These are phyloP conservation scores for Seira musarum DNA, from an alignment of 2,888 invertebrate species.

Conservation along the genomic window DNA sequence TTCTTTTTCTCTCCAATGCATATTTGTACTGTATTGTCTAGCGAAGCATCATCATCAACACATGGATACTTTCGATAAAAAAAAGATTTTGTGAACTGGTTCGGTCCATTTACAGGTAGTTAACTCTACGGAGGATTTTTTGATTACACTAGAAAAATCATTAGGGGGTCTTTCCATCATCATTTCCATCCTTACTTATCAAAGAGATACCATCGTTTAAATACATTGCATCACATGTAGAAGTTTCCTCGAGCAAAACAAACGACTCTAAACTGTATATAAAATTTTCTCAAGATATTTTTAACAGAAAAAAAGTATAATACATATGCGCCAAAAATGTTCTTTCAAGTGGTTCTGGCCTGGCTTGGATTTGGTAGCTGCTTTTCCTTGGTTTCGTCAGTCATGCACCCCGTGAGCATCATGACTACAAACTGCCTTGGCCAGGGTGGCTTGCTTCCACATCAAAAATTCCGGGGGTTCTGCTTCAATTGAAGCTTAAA, in stretches of 20 bases:
- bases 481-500: not conserved
- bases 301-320: too few species aligned
- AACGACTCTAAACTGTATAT: too few species aligned
- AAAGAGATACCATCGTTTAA: not conserved
- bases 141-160: conserved; percentile 55
- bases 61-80: too few species aligned
- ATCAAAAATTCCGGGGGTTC: conserved; percentile 52
- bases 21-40: too few species aligned
- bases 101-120: conserved; percentile 40
- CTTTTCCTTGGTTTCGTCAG: conserved; percentile 21
- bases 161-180: conserved; percentile 45
- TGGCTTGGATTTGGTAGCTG: conserved; percentile 34
- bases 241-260: too few species aligned
- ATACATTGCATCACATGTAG: too few species aligned
- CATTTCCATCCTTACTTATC: conserved; percentile 29
- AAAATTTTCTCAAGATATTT: too few species aligned
- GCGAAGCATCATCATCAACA: too few species aligned
- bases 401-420: conserved; percentile 51
- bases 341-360: too few species aligned
- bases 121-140: conserved; percentile 23
- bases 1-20: too few species aligned
- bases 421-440: conserved; percentile 18
- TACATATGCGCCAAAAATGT: too few species aligned
- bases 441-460: conserved; percentile 55
- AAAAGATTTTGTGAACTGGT: too few species aligned